Percentiles rank a stretch among this genome's conserved stretches.
phyloP scores from a whole-genome alignment of 1,140 invertebrate genomes.

The Plectrocnemia conspersa region DNA sequence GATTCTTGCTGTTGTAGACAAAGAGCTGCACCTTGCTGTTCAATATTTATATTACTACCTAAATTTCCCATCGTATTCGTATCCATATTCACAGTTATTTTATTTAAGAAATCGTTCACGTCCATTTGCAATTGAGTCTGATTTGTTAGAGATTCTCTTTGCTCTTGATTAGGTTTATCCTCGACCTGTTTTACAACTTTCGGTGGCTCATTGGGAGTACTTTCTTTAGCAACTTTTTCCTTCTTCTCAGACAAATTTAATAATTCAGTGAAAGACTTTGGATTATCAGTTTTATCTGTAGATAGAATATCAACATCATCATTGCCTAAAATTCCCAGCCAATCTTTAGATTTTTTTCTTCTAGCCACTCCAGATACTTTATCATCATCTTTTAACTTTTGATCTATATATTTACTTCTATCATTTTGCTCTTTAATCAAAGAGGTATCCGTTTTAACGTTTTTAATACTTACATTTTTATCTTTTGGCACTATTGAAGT shows the following conservation, averaged over 20 bases:
- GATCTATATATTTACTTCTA: neutral
- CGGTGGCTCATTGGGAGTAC: neutral
- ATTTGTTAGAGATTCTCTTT: neutral
- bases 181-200: neutral
- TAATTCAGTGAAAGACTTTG: slow-evolving; percentile 10
- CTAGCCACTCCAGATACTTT: slow-evolving; percentile 4
- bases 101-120: neutral
- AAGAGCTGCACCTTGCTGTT: slow-evolving; percentile 44
- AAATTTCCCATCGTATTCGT: neutral
- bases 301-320: slow-evolving; percentile 15
- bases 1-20: slow-evolving; percentile 50
- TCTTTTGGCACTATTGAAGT: slow-evolving; percentile 1
- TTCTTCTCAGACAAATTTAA: slow-evolving; percentile 1
- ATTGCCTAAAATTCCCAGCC: slow-evolving; percentile 29
- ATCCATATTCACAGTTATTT: no score
- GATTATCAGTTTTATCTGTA: neutral
- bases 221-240: neutral
- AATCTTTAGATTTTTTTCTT: slow-evolving; percentile 27
- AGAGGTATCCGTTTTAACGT: neutral
- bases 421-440: neutral
- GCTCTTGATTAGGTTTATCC: neutral
- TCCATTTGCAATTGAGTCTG: neutral
- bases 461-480: neutral
- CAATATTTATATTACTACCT: slow-evolving; percentile 28
- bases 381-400: slow-evolving; percentile 4